A percentile compares a stretch with the other conserved stretches of the same genome.
Conservation (phyloP, 2,113 vertebrate genomes). For the Phocoena phocoena region DNA sequence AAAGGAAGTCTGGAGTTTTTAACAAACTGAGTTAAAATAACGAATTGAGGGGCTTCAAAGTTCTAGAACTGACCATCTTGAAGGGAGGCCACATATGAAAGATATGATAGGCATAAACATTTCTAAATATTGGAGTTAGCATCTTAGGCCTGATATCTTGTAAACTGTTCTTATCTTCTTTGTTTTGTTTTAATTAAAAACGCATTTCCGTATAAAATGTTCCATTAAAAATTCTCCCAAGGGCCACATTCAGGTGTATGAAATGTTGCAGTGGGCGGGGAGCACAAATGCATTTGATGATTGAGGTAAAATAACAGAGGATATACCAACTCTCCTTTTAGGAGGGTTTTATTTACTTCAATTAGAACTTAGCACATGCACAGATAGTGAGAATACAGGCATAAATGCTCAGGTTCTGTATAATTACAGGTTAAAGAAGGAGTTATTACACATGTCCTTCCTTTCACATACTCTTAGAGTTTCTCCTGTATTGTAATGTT, state of each 20-base stretch:
- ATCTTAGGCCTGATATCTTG: neutral
- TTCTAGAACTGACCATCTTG: neutral
- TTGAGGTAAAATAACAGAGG: conserved; percentile 6
- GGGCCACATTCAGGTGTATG: conserved; percentile 5
- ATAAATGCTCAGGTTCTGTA: neutral
- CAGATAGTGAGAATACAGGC: neutral
- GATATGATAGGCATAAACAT: neutral
- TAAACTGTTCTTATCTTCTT: conserved; percentile 36
- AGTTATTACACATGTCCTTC: neutral
- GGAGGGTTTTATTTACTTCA: neutral
- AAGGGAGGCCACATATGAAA: neutral
- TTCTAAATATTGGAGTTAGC: conserved; percentile 25
- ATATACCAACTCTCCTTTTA: neutral
- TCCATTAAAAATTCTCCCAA: conserved; percentile 28
- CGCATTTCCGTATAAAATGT: conserved; percentile 45
- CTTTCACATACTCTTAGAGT: neutral
- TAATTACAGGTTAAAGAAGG: neutral
- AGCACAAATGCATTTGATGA: neutral
- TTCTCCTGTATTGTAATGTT: neutral
- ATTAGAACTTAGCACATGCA: neutral
- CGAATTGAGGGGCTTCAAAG: neutral
- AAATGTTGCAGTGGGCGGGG: neutral
- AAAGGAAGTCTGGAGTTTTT: neutral
- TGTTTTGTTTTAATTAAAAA: conserved; percentile 53
- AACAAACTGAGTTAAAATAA: neutral